A percentile compares a stretch with the other conserved stretches of the same genome.
These are phyloP conservation scores for Dallia pectoralis DNA, from an alignment of 2,797 vertebrate species.

Conservation along the genomic window DNA sequence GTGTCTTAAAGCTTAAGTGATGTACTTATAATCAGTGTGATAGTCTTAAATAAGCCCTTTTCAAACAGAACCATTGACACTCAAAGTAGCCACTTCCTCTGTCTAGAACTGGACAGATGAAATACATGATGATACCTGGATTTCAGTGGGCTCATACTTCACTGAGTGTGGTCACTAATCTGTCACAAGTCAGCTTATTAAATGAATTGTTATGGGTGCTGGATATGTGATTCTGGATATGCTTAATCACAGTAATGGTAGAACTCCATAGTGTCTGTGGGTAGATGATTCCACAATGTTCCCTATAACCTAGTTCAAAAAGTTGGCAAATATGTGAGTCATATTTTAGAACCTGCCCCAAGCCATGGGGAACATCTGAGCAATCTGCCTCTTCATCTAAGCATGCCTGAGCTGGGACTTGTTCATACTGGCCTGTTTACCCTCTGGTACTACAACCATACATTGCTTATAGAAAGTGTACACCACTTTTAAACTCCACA, in stretches of 20 bases:
- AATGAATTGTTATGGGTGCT: not conserved
- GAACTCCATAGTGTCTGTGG: not conserved
- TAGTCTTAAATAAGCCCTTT: not conserved
- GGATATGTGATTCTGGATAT: not conserved
- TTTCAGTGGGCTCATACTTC: not conserved
- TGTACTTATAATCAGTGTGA: not conserved
- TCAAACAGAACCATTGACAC: not conserved
- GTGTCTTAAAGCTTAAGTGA: not conserved
- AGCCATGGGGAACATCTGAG: not conserved
- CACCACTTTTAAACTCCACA: too few species aligned
- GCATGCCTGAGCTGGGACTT: not conserved
- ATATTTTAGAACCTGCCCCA: slow-evolving; percentile 4
- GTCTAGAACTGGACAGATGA: not conserved
- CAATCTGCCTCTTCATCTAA: not conserved
- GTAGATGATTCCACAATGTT: not conserved
- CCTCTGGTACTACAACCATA: not conserved
- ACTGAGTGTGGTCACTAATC: slow-evolving; percentile 7
- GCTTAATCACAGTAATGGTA: too few species aligned
- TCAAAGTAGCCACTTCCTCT: not conserved
- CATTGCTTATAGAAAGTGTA: not conserved
- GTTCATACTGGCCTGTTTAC: not conserved
- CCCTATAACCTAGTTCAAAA: not conserved
- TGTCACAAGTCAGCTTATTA: slow-evolving; percentile 4
- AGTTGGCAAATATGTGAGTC: not conserved
- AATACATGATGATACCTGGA: not conserved